Evolutionary conservation across 2,888 invertebrate species (phyloP).

Genomic region (Polia nebulosa): DNA sequence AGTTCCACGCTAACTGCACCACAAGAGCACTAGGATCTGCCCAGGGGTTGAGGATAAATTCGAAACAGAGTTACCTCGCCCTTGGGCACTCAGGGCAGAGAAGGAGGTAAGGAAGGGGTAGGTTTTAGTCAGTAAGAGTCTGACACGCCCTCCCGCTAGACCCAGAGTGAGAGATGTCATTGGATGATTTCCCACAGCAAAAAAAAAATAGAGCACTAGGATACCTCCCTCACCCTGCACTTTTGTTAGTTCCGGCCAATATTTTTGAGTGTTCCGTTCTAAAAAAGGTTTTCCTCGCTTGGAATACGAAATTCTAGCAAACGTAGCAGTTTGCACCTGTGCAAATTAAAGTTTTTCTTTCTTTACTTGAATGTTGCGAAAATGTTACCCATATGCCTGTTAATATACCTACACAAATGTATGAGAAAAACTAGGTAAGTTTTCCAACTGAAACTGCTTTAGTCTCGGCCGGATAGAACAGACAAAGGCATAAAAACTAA

Average conservation of each 20-base stretch:
- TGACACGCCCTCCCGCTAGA: too few relatives aligned
- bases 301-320: conserved; percentile 3
- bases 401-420: conserved; percentile 10
- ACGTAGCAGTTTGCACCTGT: conserved; percentile 5
- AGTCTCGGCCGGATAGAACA: conserved; percentile 17
- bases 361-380: conserved; percentile 9
- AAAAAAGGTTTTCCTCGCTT: conserved; percentile 5
- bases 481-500: conserved; percentile 39
- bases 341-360: conserved; percentile 28
- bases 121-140: too few relatives aligned
- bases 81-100: too few relatives aligned
- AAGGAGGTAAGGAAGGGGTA: too few relatives aligned
- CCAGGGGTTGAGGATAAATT: too few relatives aligned
- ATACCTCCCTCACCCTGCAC: too few relatives aligned
- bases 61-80: too few relatives aligned
- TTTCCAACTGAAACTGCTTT: conserved; percentile 40
- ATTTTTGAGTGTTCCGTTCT: conserved; percentile 6
- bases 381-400: conserved; percentile 13
- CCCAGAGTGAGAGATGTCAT: too few relatives aligned
- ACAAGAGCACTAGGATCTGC: conserved; percentile 18
- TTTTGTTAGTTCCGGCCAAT: conserved; percentile 4
- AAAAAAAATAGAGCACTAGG: too few relatives aligned
- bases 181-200: too few relatives aligned
- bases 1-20: conserved; percentile 3
- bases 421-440: conserved; percentile 27